A percentile compares a stretch with the other conserved stretches of the same genome.
Evolutionary conservation across 1,140 invertebrate genomes (phyloP).

Genomic region (Habropoda laboriosa): DNA sequence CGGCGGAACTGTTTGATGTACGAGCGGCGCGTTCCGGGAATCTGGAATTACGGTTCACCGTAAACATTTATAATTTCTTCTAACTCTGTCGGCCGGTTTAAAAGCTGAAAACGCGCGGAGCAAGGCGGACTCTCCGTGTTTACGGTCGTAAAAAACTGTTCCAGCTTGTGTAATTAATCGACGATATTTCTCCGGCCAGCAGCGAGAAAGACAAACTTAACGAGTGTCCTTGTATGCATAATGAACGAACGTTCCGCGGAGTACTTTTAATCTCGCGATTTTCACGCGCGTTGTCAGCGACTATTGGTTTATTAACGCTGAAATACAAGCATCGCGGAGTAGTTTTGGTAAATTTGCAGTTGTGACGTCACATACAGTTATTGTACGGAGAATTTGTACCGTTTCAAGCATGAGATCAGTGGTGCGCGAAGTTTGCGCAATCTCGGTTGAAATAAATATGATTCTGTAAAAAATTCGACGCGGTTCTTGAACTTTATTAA

Average conservation of each 20-base stretch:
- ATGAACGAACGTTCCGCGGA: not conserved
- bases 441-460: too few relatives aligned
- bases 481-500: too few relatives aligned
- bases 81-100: not conserved
- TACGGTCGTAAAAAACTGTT: not conserved
- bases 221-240: conserved; percentile 11
- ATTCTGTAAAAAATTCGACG: too few relatives aligned
- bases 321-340: not conserved
- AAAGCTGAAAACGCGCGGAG: not conserved
- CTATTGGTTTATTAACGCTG: not conserved
- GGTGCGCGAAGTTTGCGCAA: too few relatives aligned
- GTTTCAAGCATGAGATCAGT: too few relatives aligned
- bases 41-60: not conserved
- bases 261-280: not conserved
- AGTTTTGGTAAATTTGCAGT: not conserved
- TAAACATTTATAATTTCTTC: not conserved
- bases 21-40: not conserved
- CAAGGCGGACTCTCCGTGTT: not conserved
- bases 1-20: not conserved
- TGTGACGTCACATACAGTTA: not conserved
- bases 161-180: not conserved
- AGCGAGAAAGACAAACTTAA: not conserved
- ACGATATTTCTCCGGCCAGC: not conserved
- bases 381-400: too few relatives aligned
- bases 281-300: not conserved